A percentile compares a stretch with the other conserved stretches of the same genome.
phyloP scores from a whole-genome alignment of 2,797 vertebrate genomes.

The Microcaecilia unicolor region DNA sequence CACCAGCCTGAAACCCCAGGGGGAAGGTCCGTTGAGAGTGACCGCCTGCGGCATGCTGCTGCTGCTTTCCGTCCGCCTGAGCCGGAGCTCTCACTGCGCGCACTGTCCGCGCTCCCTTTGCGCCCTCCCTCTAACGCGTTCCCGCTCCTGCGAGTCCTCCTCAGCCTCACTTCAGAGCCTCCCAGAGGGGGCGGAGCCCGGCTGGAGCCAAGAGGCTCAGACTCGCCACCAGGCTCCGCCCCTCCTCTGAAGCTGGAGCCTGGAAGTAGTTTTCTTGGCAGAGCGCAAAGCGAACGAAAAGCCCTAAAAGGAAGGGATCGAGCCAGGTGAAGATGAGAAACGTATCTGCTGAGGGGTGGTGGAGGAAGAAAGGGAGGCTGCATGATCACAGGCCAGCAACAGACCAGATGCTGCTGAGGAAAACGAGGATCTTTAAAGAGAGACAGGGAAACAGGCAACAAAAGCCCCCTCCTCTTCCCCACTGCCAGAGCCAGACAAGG shows the following conservation, averaged over 20 bases:
- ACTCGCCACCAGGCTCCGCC: not conserved
- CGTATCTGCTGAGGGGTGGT: no score
- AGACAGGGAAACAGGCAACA: no score
- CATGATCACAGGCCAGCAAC: no score
- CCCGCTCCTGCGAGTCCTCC: conserved; percentile 1
- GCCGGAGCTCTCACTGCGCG: not conserved
- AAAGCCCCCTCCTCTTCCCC: no score
- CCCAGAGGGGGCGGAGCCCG: not conserved
- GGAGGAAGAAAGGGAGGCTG: no score
- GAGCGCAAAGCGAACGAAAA: no score
- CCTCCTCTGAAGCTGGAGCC: not conserved
- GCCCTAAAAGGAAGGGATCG: no score
- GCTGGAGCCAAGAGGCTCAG: conserved; percentile 6
- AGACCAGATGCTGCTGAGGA: no score
- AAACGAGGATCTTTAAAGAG: no score
- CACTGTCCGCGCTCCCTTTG: no score
- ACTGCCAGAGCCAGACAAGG: no score
- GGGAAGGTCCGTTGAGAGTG: conserved; percentile 81
- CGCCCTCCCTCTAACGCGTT: not conserved
- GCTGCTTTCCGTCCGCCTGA: not conserved
- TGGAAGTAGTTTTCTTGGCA: not conserved
- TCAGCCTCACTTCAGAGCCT: not conserved
- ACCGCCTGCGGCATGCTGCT: conserved; percentile 72
- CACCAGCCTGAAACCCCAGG: conserved; percentile 91
- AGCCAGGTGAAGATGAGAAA: no score